A percentile compares a stretch with the other conserved stretches of the same genome.
These are phyloP conservation scores for Idaea biselata DNA, from an alignment of 2,888 invertebrate species.

Conservation along the genomic window DNA sequence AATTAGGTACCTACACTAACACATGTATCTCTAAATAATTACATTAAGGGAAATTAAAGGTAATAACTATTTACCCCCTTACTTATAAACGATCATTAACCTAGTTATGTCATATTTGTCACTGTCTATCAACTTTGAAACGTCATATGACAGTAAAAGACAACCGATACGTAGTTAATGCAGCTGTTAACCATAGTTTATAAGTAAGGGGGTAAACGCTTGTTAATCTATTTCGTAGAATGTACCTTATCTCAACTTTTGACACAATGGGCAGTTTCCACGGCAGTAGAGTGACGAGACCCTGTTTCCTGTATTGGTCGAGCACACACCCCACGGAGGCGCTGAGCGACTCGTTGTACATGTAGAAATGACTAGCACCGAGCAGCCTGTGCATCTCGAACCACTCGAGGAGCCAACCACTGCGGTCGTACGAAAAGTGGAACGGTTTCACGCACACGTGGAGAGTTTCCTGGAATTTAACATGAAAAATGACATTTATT, in stretches of 20 bases:
- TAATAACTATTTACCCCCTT: too few relatives aligned
- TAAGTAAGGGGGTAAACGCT: not conserved
- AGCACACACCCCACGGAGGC: constrained; percentile 88
- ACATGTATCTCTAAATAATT: too few relatives aligned
- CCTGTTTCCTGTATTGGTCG: constrained; percentile 83
- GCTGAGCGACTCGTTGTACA: constrained; percentile 94
- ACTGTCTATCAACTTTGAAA: too few relatives aligned
- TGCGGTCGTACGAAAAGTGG: constrained; percentile 92
- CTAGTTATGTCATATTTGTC: too few relatives aligned
- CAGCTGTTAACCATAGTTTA: too few relatives aligned
- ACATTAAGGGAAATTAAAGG: too few relatives aligned
- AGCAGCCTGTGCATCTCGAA: constrained; percentile 91
- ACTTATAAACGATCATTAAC: too few relatives aligned
- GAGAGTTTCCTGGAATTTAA: constrained; percentile 75
- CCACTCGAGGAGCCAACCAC: constrained; percentile 92
- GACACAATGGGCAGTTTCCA: constrained; percentile 94
- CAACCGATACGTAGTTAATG: too few relatives aligned
- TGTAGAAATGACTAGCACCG: constrained; percentile 92
- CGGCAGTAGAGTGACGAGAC: constrained; percentile 86
- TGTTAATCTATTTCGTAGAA: not conserved
- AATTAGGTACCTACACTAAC: too few relatives aligned
- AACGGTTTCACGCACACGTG: constrained; percentile 95
- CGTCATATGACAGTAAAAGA: too few relatives aligned
- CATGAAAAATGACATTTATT: not conserved
- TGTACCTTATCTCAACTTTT: constrained; percentile 88